These are phyloP conservation scores for Aphidius ervi DNA, from an alignment of 1,140 invertebrate species.

Conservation along the genomic window DNA sequence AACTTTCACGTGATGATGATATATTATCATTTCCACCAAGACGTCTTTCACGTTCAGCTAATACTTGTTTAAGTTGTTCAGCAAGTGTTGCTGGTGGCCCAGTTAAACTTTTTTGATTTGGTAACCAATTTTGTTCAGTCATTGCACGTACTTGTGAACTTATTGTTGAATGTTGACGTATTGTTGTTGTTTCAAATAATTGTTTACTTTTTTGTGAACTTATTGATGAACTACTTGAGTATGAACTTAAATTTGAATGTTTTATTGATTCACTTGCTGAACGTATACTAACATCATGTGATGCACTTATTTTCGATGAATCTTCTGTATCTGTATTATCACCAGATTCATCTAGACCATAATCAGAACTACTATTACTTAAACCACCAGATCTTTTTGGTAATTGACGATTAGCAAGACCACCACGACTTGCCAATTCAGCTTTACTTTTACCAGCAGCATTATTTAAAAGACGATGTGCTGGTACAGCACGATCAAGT, in stretches of 20 bases:
- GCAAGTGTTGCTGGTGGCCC: slow-evolving; percentile 71
- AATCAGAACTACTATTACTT: slow-evolving; percentile 67
- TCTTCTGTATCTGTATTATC: slow-evolving; percentile 65
- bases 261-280: slow-evolving; percentile 44
- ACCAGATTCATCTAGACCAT: slow-evolving; percentile 66
- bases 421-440: slow-evolving; percentile 73
- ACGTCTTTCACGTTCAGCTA: slow-evolving; percentile 70
- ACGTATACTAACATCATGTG: slow-evolving; percentile 41
- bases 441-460: slow-evolving; percentile 84
- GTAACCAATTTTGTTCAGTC: slow-evolving; percentile 51
- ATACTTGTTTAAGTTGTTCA: slow-evolving; percentile 78
- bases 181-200: slow-evolving; percentile 42
- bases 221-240: slow-evolving; percentile 49
- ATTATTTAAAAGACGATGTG: slow-evolving; percentile 79
- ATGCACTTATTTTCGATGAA: slow-evolving; percentile 45
- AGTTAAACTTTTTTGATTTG: slow-evolving; percentile 44
- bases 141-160: slow-evolving; percentile 50
- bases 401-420: slow-evolving; percentile 54
- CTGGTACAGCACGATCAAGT: slow-evolving; percentile 79
- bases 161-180: slow-evolving; percentile 49
- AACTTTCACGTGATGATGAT: slow-evolving; percentile 61
- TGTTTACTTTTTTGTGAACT: slow-evolving; percentile 47
- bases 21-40: slow-evolving; percentile 52
- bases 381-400: slow-evolving; percentile 55
- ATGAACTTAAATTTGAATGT: slow-evolving; percentile 49